A percentile compares a stretch with the other conserved stretches of the same genome.
Evolutionary conservation across 2,797 vertebrate genomes (phyloP).

Genomic region (Vespertilio murinus): DNA sequence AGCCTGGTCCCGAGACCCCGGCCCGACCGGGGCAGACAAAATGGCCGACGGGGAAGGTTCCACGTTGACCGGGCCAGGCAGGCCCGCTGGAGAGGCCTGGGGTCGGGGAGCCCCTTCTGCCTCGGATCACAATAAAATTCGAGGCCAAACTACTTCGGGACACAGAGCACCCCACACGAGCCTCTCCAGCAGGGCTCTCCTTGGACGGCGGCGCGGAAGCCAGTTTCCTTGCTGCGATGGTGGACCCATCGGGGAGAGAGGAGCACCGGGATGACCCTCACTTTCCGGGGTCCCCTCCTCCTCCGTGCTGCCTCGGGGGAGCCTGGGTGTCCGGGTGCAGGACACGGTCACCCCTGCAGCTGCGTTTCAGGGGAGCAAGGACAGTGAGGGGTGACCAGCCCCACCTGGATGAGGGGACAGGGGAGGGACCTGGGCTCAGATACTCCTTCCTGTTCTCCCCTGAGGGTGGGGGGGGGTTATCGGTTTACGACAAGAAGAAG

Average conservation of each 20-base stretch:
- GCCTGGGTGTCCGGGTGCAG: fast-evolving
- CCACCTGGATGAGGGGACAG: fast-evolving
- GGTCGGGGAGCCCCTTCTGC: not conserved
- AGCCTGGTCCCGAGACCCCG: not conserved
- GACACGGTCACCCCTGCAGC: not conserved
- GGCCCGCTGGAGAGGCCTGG: fast-evolving
- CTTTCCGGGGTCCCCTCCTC: fast-evolving
- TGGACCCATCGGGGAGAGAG: too few species aligned
- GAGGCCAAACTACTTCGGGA: fast-evolving
- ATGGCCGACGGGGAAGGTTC: fast-evolving
- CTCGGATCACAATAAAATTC: too few species aligned
- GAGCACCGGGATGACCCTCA: not conserved
- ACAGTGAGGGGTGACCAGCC: fast-evolving
- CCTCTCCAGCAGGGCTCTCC: fast-evolving
- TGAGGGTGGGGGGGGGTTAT: fast-evolving
- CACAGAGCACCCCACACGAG: fast-evolving
- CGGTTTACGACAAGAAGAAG: not conserved
- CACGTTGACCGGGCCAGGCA: not conserved
- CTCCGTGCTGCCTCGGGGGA: fast-evolving
- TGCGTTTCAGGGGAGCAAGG: fast-evolving
- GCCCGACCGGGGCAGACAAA: fast-evolving
- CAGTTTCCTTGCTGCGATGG: not conserved
- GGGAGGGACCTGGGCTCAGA: not conserved
- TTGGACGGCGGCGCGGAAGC: not conserved
- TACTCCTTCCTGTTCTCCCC: fast-evolving